phyloP scores from a whole-genome alignment of 2,888 invertebrate species.

The Ferdinandea cuprea region DNA sequence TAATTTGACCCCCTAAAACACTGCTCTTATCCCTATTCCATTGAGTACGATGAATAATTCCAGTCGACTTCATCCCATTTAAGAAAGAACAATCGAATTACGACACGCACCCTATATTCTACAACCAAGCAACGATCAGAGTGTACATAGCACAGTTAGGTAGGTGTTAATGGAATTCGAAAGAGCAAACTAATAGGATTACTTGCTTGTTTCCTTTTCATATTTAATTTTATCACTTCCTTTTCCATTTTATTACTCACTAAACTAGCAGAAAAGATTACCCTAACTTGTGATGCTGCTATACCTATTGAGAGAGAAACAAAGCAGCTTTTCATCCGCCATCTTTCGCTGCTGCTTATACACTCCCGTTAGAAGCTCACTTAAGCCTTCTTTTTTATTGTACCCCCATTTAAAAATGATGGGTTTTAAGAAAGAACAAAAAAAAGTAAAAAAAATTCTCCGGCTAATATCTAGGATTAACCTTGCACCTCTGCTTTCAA shows the following conservation, averaged over 20 bases:
- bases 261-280: conserved; percentile 39
- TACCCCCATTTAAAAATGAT: conserved; percentile 25
- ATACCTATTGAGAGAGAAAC: conserved; percentile 28
- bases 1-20: too few relatives aligned
- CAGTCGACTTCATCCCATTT: not conserved
- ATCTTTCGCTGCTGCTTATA: not conserved
- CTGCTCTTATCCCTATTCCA: too few relatives aligned
- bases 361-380: conserved; percentile 27
- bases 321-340: conserved; percentile 16
- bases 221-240: conserved; percentile 33
- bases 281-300: conserved; percentile 19
- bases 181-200: conserved; percentile 24
- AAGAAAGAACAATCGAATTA: not conserved
- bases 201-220: conserved; percentile 8
- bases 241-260: conserved; percentile 9
- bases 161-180: not conserved
- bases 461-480: conserved; percentile 66
- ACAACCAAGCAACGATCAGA: too few relatives aligned
- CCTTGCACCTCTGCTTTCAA: conserved; percentile 56
- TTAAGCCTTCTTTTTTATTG: conserved; percentile 57
- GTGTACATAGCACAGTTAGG: not conserved
- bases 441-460: too few relatives aligned
- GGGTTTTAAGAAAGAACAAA: conserved; percentile 27
- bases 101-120: not conserved
- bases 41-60: not conserved